Evolutionary conservation across 2,113 vertebrate species (phyloP).

Genomic region (Ammospiza nelsoni): DNA sequence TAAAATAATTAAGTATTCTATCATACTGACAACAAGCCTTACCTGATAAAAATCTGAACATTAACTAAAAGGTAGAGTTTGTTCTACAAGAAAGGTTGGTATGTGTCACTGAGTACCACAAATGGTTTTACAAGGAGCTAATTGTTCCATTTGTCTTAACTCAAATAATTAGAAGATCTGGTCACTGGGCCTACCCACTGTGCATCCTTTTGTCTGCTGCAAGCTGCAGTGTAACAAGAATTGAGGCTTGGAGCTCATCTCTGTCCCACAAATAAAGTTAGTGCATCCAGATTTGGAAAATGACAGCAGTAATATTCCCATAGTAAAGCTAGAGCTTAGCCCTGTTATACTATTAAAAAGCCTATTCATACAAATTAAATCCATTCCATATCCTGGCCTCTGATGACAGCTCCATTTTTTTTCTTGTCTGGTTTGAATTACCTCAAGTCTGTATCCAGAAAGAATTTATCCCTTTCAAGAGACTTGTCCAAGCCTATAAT

Average conservation of each 20-base stretch:
- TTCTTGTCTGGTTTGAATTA: conserved; percentile 79
- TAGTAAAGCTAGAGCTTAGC: conserved; percentile 70
- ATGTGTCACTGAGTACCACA: conserved; percentile 9
- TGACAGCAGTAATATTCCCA: conserved; percentile 69
- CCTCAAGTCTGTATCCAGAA: conserved; percentile 74
- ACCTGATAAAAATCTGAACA: neutral
- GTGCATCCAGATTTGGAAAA: conserved; percentile 71
- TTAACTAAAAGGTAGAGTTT: conserved; percentile 19
- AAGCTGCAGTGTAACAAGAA: conserved; percentile 37
- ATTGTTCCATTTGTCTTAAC: conserved; percentile 46
- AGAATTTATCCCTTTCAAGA: conserved; percentile 81
- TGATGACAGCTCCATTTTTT: conserved; percentile 79
- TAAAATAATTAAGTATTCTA: conserved; percentile 39
- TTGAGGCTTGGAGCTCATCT: conserved; percentile 50
- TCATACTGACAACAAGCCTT: conserved; percentile 18
- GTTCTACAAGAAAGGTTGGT: conserved; percentile 32
- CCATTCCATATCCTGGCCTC: conserved; percentile 71
- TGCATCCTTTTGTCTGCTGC: neutral
- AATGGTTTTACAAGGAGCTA: conserved; percentile 7
- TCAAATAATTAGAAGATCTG: conserved; percentile 41
- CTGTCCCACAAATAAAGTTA: conserved; percentile 68
- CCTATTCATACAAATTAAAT: conserved; percentile 83
- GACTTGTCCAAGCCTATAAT: conserved; percentile 77
- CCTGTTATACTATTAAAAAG: conserved; percentile 79
- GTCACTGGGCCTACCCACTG: neutral